Conservation (phyloP, 2,113 vertebrate genomes). For the Desmodus rotundus region DNA sequence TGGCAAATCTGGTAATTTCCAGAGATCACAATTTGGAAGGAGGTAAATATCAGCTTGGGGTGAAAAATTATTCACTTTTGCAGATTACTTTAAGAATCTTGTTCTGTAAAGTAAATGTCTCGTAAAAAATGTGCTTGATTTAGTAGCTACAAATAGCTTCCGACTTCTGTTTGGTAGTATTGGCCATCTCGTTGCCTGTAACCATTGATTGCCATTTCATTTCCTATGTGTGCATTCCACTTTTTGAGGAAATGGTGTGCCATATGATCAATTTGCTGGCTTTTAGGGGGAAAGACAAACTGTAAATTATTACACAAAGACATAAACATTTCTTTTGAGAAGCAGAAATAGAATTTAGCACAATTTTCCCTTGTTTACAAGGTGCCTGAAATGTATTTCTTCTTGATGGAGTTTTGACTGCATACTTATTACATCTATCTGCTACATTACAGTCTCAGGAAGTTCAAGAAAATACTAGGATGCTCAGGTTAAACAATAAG, state of each 20-base stretch:
- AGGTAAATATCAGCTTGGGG: not conserved
- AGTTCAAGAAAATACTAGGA: slow-evolving; percentile 51
- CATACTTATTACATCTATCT: slow-evolving; percentile 56
- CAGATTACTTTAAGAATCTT: not conserved
- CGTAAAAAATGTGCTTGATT: slow-evolving; percentile 17
- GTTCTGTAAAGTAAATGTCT: not conserved
- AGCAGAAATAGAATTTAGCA: not conserved
- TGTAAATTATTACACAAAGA: slow-evolving; percentile 1
- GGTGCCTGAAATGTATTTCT: slow-evolving; percentile 39
- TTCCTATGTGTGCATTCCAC: not conserved
- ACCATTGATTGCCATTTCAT: not conserved
- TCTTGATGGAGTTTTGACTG: slow-evolving; percentile 49
- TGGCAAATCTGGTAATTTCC: not conserved
- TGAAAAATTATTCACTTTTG: not conserved
- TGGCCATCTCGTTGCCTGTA: not conserved
- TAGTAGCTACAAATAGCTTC: not conserved
- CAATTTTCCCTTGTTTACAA: slow-evolving; percentile 18
- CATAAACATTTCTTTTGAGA: slow-evolving; percentile 42
- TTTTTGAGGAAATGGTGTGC: not conserved
- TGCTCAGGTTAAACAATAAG: slow-evolving; percentile 54
- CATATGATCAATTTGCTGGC: not conserved
- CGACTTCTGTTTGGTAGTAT: not conserved
- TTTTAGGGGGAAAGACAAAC: slow-evolving; percentile 22
- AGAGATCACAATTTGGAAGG: not conserved
- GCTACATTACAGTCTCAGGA: slow-evolving; percentile 46